Base-by-base conservation (phyloP, 2,797 vertebrate genomes). In the Atherinosoma microstoma region DNA sequence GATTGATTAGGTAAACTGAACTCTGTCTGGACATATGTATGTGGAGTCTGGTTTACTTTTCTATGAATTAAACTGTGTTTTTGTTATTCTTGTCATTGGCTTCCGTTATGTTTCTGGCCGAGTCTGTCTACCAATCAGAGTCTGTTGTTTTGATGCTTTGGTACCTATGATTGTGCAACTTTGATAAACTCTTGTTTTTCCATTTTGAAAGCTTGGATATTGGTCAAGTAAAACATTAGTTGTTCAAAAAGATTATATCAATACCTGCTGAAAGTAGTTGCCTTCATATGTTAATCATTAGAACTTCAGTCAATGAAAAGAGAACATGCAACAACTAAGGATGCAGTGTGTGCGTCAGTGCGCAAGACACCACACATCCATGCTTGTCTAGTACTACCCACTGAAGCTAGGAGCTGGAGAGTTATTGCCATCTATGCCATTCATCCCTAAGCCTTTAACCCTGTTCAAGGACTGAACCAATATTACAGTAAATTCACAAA, bases 401-500 rank as follows among this genome's bases (percentile, higher is more conserved):
- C 36, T 67, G 8, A 22, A 22, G 16, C n/a, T 34, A 67, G 13
- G 1, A 49, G 22, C 15, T 29, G 2, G 10, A 12, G 24, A 54
- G 22, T 70, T 67, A 58, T 24, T 67, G 57, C 67, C 69, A 58
- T 59, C 20, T 0, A 40, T 47, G 69, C 54, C 42, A 80, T 67
- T 72, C 18, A 85, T 74, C 40, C 47, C 18, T 3, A 24, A 66
- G n/a, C 67, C 42, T n/a, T 65, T 70, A 64, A 83, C 62, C 58
- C 47, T 0, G 42, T 32, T 73, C 9, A 67, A 59, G 59, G 47
- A 34, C 59, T 29, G 63, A 71, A 62, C 8, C 38, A 36, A 68
- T 58, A 24, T 71, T 69, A 67, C 2, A 65, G 35, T 15, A 45
- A 70, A 80, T 70, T 79, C 20, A 70, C 45, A 65, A 81, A 73